Percentiles rank a stretch among this genome's conserved stretches.
phyloP scores from a whole-genome alignment of 2,797 vertebrate species.

The Leptoclinus maculatus region DNA sequence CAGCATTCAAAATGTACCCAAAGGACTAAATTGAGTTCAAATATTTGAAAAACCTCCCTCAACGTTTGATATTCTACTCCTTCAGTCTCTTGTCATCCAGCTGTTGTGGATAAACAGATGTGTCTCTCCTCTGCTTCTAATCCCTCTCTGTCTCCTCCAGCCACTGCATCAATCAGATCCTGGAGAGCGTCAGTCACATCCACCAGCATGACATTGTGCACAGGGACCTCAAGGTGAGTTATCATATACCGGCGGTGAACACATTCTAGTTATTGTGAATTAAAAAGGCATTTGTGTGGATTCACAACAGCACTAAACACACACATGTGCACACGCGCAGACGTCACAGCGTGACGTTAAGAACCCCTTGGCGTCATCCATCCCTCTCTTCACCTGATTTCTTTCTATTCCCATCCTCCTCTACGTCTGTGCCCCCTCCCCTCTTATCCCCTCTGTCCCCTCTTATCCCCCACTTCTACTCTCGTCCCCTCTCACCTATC shows the following conservation, averaged over 20 bases:
- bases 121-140: constrained; percentile 32
- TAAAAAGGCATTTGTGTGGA: constrained; percentile 6
- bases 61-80: not conserved
- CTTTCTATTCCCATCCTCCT: constrained; percentile 21
- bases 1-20: not conserved
- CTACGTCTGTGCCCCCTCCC: constrained; percentile 10
- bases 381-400: constrained; percentile 45
- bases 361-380: constrained; percentile 58
- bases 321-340: constrained; percentile 10
- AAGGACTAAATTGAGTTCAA: not conserved
- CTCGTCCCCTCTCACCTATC: not conserved
- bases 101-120: constrained; percentile 26
- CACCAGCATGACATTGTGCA: constrained; percentile 99
- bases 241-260: constrained; percentile 15
- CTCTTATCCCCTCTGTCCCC: not conserved
- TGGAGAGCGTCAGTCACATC: constrained; percentile 99
- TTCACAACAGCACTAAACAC: constrained; percentile 19
- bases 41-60: not conserved
- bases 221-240: constrained; percentile 97
- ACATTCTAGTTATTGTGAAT: not conserved
- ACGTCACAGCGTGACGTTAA: constrained; percentile 55
- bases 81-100: not conserved
- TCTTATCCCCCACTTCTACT: not conserved
- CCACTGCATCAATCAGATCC: constrained; percentile 99
- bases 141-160: constrained; percentile 78